Percentiles rank a stretch among this genome's conserved stretches.
Conservation (phyloP, 1,140 invertebrate species). For the Drosophila arizonae region DNA sequence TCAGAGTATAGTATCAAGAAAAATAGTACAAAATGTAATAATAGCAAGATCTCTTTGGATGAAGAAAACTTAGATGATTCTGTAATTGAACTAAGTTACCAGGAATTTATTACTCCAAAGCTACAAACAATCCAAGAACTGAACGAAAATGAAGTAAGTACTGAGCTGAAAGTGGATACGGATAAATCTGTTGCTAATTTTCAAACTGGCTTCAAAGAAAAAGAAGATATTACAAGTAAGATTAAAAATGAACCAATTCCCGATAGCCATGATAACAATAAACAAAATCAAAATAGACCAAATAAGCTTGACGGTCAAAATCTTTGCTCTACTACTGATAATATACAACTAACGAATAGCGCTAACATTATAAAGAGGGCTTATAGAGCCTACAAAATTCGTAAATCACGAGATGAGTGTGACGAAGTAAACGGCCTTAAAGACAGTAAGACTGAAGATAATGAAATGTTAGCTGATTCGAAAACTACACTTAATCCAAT, state of each 20-base stretch:
- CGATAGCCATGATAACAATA: background rate
- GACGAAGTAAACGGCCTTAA: background rate
- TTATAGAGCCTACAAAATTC: conserved; percentile 17
- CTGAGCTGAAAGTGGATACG: conserved; percentile 7
- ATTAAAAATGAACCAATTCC: background rate
- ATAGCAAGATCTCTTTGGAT: background rate
- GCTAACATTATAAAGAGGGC: conserved; percentile 50
- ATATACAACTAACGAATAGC: conserved; percentile 17
- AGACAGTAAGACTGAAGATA: background rate
- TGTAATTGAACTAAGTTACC: conserved; percentile 35
- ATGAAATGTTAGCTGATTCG: background rate
- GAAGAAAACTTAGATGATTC: conserved; percentile 41
- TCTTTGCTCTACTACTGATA: conserved; percentile 1
- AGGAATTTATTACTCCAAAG: conserved; percentile 37
- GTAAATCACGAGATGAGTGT: background rate
- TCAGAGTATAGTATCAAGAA: too few relatives aligned
- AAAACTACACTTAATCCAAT: background rate
- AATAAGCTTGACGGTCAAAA: background rate
- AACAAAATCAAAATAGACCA: background rate
- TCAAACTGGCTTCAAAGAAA: background rate
- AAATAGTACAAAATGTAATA: background rate
- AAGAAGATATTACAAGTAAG: background rate
- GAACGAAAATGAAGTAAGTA: conserved; percentile 52
- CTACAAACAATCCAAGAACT: conserved; percentile 65
- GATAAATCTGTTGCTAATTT: background rate